Percentiles rank a stretch among this genome's conserved stretches.
Conservation (phyloP, 2,113 vertebrate genomes). For the Petrocephalus microphthalmus region DNA sequence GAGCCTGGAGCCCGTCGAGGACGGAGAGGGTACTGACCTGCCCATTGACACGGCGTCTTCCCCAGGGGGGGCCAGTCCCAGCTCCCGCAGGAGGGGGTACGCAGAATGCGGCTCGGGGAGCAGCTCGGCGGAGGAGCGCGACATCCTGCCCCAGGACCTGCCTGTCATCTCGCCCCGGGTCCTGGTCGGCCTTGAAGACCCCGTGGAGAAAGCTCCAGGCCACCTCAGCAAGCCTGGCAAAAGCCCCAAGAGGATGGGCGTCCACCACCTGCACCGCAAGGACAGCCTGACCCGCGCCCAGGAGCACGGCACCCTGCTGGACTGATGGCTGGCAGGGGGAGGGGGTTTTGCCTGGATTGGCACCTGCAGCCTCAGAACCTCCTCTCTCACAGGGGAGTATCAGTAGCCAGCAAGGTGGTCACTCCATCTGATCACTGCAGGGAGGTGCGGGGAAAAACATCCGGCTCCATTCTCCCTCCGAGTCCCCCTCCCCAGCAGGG, state of each 20-base stretch:
- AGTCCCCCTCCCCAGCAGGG: background rate
- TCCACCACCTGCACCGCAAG: slow-evolving; percentile 91
- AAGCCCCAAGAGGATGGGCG: slow-evolving; percentile 94
- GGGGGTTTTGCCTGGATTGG: no score
- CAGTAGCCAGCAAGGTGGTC: background rate
- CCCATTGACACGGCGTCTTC: slow-evolving; percentile 39
- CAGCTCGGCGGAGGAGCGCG: slow-evolving; percentile 69
- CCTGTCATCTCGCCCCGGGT: slow-evolving; percentile 50
- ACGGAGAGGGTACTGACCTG: slow-evolving; percentile 40
- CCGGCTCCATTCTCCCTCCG: background rate
- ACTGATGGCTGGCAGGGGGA: slow-evolving; percentile 53
- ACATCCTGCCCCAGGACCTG: slow-evolving; percentile 59
- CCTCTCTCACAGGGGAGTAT: background rate
- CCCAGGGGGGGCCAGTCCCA: slow-evolving; percentile 33
- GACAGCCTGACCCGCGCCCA: slow-evolving; percentile 92
- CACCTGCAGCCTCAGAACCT: no score
- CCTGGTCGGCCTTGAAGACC: slow-evolving; percentile 43
- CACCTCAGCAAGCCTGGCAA: slow-evolving; percentile 65
- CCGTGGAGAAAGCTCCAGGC: slow-evolving; percentile 47
- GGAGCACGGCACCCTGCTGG: slow-evolving; percentile 89
- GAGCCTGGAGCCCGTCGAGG: slow-evolving; percentile 39
- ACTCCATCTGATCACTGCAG: no score
- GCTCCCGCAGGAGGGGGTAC: slow-evolving; percentile 48
- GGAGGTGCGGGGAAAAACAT: no score
- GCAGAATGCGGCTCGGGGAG: slow-evolving; percentile 55